phyloP scores from a whole-genome alignment of 2,797 vertebrate species.

The Adrianichthys oophorus region DNA sequence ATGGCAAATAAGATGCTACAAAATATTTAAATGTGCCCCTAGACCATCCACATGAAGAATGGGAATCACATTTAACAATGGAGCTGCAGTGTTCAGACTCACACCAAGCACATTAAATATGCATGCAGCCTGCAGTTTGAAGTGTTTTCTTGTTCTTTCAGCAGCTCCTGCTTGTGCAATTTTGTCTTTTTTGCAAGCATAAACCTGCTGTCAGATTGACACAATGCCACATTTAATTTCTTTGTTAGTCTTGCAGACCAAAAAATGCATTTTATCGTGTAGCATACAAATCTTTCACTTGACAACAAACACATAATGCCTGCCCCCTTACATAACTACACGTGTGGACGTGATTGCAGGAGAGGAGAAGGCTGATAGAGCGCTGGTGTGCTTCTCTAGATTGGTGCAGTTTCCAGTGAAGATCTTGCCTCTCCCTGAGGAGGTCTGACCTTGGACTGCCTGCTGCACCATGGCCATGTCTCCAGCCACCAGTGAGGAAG shows the following conservation, averaged over 20 bases:
- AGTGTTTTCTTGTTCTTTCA: constrained; percentile 9
- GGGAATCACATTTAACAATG: not conserved
- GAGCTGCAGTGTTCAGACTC: constrained; percentile 18
- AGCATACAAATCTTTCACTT: not conserved
- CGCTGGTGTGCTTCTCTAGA: constrained; percentile 51
- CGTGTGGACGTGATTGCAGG: constrained; percentile 62
- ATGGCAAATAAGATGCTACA: too few relatives aligned
- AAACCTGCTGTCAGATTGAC: not conserved
- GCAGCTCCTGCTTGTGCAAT: constrained; percentile 2
- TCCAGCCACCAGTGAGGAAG: constrained; percentile 68
- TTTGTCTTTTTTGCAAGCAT: not conserved
- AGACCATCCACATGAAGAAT: not conserved
- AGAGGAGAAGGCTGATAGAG: constrained; percentile 52
- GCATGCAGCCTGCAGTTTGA: constrained; percentile 24
- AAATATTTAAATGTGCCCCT: too few relatives aligned
- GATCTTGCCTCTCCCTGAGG: constrained; percentile 56
- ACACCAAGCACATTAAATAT: constrained; percentile 41
- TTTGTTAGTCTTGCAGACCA: not conserved
- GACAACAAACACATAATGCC: not conserved
- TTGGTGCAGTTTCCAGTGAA: constrained; percentile 53
- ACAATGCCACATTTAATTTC: not conserved
- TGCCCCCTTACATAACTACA: constrained; percentile 70
- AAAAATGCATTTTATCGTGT: not conserved
- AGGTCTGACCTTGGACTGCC: constrained; percentile 50
- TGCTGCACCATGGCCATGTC: constrained; percentile 70